Conservation (phyloP, 2,888 invertebrate genomes). For the Cerastis leucographa region DNA sequence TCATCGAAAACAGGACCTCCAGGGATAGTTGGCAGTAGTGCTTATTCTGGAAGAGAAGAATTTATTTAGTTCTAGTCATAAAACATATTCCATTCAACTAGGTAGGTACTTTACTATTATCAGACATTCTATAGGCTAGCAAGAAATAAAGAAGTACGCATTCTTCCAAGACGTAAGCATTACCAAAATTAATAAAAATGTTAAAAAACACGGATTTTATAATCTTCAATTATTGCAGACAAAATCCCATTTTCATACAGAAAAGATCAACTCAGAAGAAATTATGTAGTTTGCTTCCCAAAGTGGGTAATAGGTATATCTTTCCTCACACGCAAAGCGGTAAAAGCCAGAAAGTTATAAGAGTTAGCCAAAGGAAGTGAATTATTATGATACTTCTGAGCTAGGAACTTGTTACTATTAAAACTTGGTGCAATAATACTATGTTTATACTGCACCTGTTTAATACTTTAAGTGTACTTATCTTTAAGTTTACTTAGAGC, state of each 20-base stretch:
- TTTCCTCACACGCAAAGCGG: slow-evolving; percentile 37
- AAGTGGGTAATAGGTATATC: slow-evolving; percentile 27
- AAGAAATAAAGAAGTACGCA: no score
- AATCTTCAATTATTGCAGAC: background rate
- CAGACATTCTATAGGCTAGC: no score
- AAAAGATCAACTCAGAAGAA: background rate
- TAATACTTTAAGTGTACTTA: slow-evolving; percentile 45
- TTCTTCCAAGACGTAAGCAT: no score
- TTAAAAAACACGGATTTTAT: no score
- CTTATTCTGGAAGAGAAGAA: no score
- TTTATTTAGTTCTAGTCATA: no score
- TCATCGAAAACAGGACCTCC: no score
- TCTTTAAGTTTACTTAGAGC: slow-evolving; percentile 7
- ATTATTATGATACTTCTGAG: slow-evolving; percentile 55
- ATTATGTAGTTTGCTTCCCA: slow-evolving; percentile 1
- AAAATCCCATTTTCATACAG: background rate
- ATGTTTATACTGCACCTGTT: slow-evolving; percentile 53
- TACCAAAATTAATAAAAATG: no score
- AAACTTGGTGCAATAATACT: slow-evolving; percentile 53
- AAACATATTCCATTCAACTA: no score
- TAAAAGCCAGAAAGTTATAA: slow-evolving; percentile 45
- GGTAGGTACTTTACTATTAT: no score
- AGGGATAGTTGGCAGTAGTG: no score
- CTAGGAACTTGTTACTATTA: slow-evolving; percentile 51
- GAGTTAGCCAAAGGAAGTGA: slow-evolving; percentile 48